Base-by-base conservation (phyloP, 2,113 vertebrate genomes). In the Toxotes jaculatrix region DNA sequence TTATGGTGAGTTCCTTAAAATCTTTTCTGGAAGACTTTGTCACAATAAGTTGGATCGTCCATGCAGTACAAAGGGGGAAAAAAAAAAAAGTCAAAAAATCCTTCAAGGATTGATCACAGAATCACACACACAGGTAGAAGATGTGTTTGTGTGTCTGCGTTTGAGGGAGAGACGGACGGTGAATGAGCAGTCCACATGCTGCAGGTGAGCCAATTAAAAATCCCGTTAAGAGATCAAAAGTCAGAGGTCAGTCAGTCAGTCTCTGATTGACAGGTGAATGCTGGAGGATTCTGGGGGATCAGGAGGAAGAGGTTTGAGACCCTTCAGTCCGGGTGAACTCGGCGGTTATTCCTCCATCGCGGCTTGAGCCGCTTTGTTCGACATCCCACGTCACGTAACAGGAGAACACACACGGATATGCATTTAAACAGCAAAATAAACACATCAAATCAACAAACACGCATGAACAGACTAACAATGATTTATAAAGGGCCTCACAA, bases 11-110 rank as follows among this genome's bases (percentile, higher is more conserved):
- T 92, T 91, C 77, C 77, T 82, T 91, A 79, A 91, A 84, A 90
- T 87, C 65, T 79, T 89, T 86, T 84, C 77, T 80, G 93, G 93
- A 95, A 95, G 94, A 95, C 92, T 90, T 91, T 77, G 73, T 92
- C 80, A 84, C 87, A 83, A 84, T 87, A 85, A 88, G 56, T 90
- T 74, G 82, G 85, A 91, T 90, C 89, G 72, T 92, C 92, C 92
- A 93, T 90, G 91, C 93, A 94, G 75, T 92, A 85, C 16, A 84
- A 93, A 91, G 84, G 62, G 79, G 38, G 60, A 79, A 56, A 27
- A 79, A 84, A 78, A 85, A 5, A 36, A 64, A 21, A 4, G 23
- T 49, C 27, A 31, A 13, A 67, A 56, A 75, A 79, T 2, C 45
- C 80, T 49, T 82, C 66, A 76, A 86, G 36, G 74, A 74, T 66